phyloP scores from a whole-genome alignment of 2,797 vertebrate species.

The Sebastes hubbsi region DNA sequence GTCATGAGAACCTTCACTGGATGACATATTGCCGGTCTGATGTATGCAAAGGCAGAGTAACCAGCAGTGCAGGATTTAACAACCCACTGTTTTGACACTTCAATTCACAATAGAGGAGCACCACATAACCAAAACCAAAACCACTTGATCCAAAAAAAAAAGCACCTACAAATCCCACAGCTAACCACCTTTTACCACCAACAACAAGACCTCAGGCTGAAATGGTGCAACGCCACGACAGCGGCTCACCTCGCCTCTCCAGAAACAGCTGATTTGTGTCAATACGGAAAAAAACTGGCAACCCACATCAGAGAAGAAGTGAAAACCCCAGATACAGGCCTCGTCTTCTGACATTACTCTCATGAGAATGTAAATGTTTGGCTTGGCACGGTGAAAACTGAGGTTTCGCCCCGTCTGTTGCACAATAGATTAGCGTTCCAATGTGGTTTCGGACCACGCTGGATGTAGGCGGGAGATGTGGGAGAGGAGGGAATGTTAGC shows the following conservation, averaged over 20 bases:
- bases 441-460: conserved; percentile 13
- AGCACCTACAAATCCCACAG: neutral
- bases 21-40: too few relatives aligned
- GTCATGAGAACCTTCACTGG: too few relatives aligned
- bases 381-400: conserved; percentile 21
- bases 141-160: neutral
- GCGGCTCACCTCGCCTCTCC: neutral
- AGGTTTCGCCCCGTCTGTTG: conserved; percentile 37
- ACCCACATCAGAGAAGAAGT: neutral
- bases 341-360: conserved; percentile 1
- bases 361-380: conserved; percentile 63
- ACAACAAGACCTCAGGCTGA: neutral
- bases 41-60: neutral
- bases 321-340: neutral
- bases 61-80: neutral
- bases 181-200: neutral
- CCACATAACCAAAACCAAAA: conserved; percentile 1
- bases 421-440: conserved; percentile 39
- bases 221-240: neutral
- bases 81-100: neutral
- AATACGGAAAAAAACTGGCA: neutral
- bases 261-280: neutral
- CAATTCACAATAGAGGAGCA: neutral
- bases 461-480: conserved; percentile 45
- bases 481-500: conserved; percentile 50